These are phyloP conservation scores for Dolomedes plantarius DNA, from an alignment of 2,888 invertebrate genomes.

Conservation along the genomic window DNA sequence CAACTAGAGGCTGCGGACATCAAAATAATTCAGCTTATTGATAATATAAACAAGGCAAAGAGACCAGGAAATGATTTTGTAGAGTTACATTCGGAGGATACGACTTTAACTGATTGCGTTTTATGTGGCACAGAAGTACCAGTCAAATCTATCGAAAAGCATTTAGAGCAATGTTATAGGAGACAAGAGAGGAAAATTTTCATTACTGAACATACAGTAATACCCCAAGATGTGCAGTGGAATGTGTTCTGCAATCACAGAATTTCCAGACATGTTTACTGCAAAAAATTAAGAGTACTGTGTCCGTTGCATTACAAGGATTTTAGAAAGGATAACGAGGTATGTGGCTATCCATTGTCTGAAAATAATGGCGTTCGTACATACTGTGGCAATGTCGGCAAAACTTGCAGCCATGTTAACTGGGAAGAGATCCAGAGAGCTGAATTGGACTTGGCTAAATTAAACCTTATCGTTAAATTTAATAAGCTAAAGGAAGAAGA, in stretches of 20 bases:
- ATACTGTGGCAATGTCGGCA: constrained; percentile 23
- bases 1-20: constrained; percentile 1
- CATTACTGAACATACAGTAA: not conserved
- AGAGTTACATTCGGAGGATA: constrained; percentile 3
- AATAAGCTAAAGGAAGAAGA: constrained; percentile 29
- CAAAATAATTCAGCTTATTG: constrained; percentile 16
- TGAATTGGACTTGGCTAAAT: constrained; percentile 40
- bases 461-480: constrained; percentile 24
- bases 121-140: constrained; percentile 38
- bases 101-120: constrained; percentile 4
- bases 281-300: constrained; percentile 39
- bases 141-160: constrained; percentile 4
- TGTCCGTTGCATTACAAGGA: constrained; percentile 40
- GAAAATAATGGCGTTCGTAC: not conserved
- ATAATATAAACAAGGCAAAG: constrained; percentile 1
- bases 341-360: constrained; percentile 33
- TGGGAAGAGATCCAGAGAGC: constrained; percentile 48
- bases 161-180: constrained; percentile 40
- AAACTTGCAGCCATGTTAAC: constrained; percentile 19
- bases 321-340: not conserved
- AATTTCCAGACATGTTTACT: constrained; percentile 23
- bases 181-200: constrained; percentile 25
- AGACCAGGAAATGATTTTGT: not conserved
- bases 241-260: constrained; percentile 53
- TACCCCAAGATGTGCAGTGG: constrained; percentile 33